Evolutionary conservation across 2,888 invertebrate genomes (phyloP).

Genomic region (Bruchidius siliquastri): DNA sequence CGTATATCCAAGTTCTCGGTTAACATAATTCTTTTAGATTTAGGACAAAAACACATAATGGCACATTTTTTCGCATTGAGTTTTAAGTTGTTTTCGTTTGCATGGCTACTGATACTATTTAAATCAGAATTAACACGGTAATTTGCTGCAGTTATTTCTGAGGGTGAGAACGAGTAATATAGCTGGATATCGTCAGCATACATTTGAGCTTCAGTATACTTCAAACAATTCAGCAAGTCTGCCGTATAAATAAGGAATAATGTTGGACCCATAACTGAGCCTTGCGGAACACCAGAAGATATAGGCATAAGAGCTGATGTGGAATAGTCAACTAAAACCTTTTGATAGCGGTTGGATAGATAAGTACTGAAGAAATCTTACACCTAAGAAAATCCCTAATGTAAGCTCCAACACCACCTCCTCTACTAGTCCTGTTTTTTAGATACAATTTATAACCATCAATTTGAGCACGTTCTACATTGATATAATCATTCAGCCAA

Average conservation of each 20-base stretch:
- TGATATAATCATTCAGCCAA: too few species aligned
- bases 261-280: conserved; percentile 1
- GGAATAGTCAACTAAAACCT: neutral
- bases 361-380: neutral
- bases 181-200: neutral
- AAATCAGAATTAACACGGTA: neutral
- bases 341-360: neutral
- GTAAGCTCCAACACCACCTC: too few species aligned
- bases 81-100: too few species aligned
- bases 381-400: too few species aligned
- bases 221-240: neutral
- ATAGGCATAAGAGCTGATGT: neutral
- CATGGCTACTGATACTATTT: neutral
- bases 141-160: neutral
- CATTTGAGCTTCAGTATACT: neutral
- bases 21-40: too few species aligned
- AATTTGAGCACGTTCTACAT: too few species aligned
- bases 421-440: too few species aligned
- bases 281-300: neutral
- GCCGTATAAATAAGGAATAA: neutral
- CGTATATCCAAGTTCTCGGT: too few species aligned
- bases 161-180: neutral
- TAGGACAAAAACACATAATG: too few species aligned
- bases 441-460: too few species aligned
- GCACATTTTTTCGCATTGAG: too few species aligned